These are phyloP conservation scores for Delichon dasypus DNA, from an alignment of 2,797 vertebrate species.

Conservation along the genomic window DNA sequence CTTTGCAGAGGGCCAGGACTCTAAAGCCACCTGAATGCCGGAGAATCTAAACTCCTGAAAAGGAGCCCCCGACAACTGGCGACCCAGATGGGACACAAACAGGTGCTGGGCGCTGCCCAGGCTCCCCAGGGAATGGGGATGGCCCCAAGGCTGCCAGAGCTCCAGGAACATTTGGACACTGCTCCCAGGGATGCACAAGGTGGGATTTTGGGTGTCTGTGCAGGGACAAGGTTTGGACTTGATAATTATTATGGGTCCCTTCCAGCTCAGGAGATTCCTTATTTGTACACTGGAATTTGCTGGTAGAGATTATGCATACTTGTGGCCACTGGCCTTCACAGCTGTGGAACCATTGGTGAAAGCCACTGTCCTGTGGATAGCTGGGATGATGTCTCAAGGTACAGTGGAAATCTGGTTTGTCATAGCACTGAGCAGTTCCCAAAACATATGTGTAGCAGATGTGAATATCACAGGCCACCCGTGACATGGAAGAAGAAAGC, in stretches of 20 bases:
- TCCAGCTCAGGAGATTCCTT: neutral
- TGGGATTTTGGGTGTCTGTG: rapidly evolving
- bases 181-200: rapidly evolving
- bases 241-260: too few relatives aligned
- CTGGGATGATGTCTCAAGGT: neutral
- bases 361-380: rapidly evolving
- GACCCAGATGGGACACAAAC: too few relatives aligned
- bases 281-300: neutral
- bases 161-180: rapidly evolving
- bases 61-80: too few relatives aligned
- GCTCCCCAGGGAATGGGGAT: neutral
- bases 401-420: neutral
- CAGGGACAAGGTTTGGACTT: rapidly evolving
- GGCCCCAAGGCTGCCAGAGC: neutral
- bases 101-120: neutral
- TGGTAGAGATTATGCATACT: neutral
- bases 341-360: neutral
- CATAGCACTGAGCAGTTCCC: neutral
- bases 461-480: neutral
- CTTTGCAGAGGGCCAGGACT: too few relatives aligned
- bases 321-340: too few relatives aligned
- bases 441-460: neutral
- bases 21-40: too few relatives aligned
- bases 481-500: neutral
- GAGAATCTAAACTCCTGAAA: too few relatives aligned